phyloP scores from a whole-genome alignment of 2,113 vertebrate species.

The human (Homo sapiens) region DNA sequence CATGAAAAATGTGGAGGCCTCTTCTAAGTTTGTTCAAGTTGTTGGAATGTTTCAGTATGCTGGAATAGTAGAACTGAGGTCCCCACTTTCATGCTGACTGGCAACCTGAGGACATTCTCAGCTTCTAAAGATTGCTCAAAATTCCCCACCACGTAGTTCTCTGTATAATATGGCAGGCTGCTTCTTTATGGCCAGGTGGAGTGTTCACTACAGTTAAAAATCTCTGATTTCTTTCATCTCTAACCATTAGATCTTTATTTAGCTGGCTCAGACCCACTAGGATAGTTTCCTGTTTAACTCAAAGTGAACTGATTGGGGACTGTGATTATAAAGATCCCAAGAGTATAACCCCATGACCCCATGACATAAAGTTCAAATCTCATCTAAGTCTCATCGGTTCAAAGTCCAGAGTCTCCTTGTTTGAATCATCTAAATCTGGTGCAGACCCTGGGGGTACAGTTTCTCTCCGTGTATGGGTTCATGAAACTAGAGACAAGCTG shows the following conservation, averaged over 20 bases:
- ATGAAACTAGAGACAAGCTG: background rate
- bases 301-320: background rate
- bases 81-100: background rate
- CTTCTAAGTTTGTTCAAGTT: background rate
- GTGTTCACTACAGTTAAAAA: background rate
- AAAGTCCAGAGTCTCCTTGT: background rate
- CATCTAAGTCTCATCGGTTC: background rate
- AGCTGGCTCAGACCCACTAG: background rate
- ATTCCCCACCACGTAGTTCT: background rate
- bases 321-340: background rate
- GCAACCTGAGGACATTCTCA: background rate
- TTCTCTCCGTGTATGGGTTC: rapidly evolving
- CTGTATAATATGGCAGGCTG: background rate
- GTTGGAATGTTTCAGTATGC: background rate
- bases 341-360: background rate
- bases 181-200: too few relatives aligned
- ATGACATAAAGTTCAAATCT: background rate
- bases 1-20: too few relatives aligned
- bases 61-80: background rate
- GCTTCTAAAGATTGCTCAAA: rapidly evolving
- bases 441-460: background rate
- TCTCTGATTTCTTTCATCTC: background rate
- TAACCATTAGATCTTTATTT: background rate
- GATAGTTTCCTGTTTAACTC: background rate
- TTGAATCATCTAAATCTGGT: background rate